Base-by-base conservation (phyloP, 2,888 invertebrate species). In the Atethmia centrago region DNA sequence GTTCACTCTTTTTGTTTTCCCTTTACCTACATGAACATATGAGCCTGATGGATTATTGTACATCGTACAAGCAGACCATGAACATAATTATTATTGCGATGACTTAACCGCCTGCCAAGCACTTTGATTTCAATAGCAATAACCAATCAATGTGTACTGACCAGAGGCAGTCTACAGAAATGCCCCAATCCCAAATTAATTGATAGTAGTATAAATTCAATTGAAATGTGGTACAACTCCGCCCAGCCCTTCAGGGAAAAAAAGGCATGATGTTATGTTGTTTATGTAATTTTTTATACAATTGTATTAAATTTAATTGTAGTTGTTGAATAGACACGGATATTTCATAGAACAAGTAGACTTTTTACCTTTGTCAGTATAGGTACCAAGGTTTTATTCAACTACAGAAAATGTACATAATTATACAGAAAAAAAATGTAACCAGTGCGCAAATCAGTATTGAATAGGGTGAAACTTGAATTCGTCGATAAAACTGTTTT, bases 1-100 rank as follows among this genome's bases (percentile, higher is more conserved):
- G 19, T 25, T 36, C 12, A 49, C n/a, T 19, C 3, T 7, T 49
- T 31, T 25, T 8, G 10, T 25, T 55, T 47, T 12, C 19, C 16
- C 1, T 28, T 31, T 36, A 42, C 19, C 4, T 16, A 45, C 14
- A 16, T 21, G 19, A 45, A 45, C 14, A 45, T n/a, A 21, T n/a
- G 14, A 19, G 14, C 8, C 31, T 25, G 21, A 36, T 36, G 36
- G 36, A 47, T 42, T 49, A 42, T 51, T 65, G 45, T n/a, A 45
- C 12, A 5, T 21, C 14, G 12, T 14, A 58, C 12, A 25, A 67
- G 51, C 21, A 47, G 40, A 58, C 49, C 49, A 56, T 36, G 36
- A 28, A 36, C 12, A 31, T 47, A 51, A 58, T 51, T 74, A 63
- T 9, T 74, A 78, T 78, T 51, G 42, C 10, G 28, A 40, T 59